Evolutionary conservation across 2,113 vertebrate species (phyloP).

Genomic region (Centropus unirufus): DNA sequence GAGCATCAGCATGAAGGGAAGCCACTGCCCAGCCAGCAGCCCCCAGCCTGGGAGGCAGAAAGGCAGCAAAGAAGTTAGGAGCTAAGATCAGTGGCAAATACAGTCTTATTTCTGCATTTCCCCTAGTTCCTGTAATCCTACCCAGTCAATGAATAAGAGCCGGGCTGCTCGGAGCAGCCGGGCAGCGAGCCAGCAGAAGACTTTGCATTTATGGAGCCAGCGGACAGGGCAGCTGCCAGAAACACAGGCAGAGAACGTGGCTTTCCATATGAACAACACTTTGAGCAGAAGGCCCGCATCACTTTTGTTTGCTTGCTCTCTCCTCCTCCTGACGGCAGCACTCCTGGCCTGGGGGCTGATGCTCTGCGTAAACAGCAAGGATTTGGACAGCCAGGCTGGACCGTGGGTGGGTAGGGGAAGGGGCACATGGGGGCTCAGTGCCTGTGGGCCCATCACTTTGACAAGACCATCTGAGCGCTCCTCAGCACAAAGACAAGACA

Average conservation of each 20-base stretch:
- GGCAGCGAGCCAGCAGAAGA: constrained; percentile 1
- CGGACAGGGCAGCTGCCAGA: constrained; percentile 51
- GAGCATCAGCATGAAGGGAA: background rate
- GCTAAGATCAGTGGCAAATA: background rate
- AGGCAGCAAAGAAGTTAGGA: constrained; percentile 3
- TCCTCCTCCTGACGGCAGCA: background rate
- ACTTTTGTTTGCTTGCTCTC: background rate
- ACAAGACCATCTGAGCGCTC: background rate
- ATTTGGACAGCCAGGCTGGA: background rate
- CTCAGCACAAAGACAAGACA: background rate
- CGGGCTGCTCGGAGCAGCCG: background rate
- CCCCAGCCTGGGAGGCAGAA: background rate
- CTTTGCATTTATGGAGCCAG: background rate
- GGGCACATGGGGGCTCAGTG: accelerated
- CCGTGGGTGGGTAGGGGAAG: background rate
- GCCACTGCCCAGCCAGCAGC: background rate
- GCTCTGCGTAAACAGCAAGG: background rate
- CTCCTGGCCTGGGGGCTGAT: background rate
- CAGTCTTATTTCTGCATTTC: background rate
- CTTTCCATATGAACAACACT: background rate
- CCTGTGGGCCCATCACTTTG: background rate
- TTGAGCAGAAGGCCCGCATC: background rate
- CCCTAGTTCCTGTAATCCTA: constrained; percentile 61
- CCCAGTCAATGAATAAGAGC: constrained; percentile 66
- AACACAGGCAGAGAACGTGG: background rate